Evolutionary conservation across 2,797 vertebrate genomes (phyloP).

Genomic region (Anas bahamensis): DNA sequence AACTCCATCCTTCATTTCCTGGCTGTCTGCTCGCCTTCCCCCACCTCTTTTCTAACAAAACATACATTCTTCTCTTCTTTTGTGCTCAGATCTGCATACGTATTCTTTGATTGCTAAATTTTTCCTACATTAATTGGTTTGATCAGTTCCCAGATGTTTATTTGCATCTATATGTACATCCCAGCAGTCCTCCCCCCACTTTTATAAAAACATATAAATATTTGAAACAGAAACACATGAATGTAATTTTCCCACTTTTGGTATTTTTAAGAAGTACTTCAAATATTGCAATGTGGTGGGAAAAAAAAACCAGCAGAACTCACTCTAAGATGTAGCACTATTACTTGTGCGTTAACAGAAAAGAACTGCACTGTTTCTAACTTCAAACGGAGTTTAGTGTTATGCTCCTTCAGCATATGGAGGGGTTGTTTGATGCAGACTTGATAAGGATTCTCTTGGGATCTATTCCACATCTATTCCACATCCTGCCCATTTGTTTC

Average conservation of each 20-base stretch:
- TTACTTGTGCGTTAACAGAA: neutral
- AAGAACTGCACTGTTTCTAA: neutral
- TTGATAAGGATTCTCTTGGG: constrained; percentile 29
- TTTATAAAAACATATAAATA: constrained; percentile 53
- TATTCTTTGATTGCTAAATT: constrained; percentile 27
- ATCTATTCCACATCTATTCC: constrained; percentile 11
- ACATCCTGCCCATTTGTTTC: constrained; percentile 39
- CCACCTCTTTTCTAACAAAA: neutral
- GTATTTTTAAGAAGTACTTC: constrained; percentile 22
- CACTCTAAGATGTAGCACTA: neutral
- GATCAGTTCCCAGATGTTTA: constrained; percentile 60
- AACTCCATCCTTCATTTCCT: neutral
- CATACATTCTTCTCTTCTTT: neutral
- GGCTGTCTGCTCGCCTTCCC: neutral
- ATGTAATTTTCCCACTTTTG: constrained; percentile 42
- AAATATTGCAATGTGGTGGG: neutral
- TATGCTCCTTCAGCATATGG: neutral
- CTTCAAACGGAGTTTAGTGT: neutral
- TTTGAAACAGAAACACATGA: constrained; percentile 50
- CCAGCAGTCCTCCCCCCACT: neutral
- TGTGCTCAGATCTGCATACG: neutral
- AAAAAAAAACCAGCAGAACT: neutral
- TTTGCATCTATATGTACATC: constrained; percentile 40
- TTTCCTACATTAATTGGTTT: neutral
- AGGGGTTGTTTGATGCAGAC: neutral